These are phyloP conservation scores for Danaus plexippus DNA, from an alignment of 1,140 invertebrate genomes.

Conservation along the genomic window DNA sequence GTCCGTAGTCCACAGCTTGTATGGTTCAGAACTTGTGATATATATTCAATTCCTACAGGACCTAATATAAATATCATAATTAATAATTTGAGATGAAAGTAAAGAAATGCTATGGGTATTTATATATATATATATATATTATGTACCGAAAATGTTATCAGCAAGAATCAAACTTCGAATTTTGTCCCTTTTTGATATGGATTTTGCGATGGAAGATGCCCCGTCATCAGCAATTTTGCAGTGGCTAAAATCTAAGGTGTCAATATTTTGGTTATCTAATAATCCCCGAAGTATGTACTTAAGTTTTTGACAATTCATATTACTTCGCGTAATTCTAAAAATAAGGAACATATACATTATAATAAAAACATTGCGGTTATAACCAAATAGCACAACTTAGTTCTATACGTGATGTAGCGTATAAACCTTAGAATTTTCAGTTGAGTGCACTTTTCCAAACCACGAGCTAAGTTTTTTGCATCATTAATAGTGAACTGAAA, in stretches of 20 bases:
- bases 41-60: constrained; percentile 49
- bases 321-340: constrained; percentile 64
- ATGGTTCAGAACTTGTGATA: constrained; percentile 57
- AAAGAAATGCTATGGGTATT: neutral
- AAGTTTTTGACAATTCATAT: constrained; percentile 65
- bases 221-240: constrained; percentile 67
- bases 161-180: constrained; percentile 55
- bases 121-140: neutral
- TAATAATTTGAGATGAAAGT: constrained; percentile 1
- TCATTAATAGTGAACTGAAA: constrained; percentile 67
- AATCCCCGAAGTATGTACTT: constrained; percentile 65
- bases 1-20: constrained; percentile 44
- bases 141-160: constrained; percentile 67
- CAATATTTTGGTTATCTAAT: constrained; percentile 47
- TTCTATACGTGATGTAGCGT: neutral
- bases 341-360: constrained; percentile 5
- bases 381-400: too few relatives aligned
- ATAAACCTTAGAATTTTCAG: constrained; percentile 55
- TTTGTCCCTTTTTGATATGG: constrained; percentile 54
- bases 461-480: constrained; percentile 61
- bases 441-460: constrained; percentile 55
- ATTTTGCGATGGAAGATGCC: constrained; percentile 56
- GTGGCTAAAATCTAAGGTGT: constrained; percentile 68
- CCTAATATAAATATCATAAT: constrained; percentile 29
- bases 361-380: neutral